Base-by-base conservation (phyloP, 2,888 invertebrate species). In the Bellardia pandia region DNA sequence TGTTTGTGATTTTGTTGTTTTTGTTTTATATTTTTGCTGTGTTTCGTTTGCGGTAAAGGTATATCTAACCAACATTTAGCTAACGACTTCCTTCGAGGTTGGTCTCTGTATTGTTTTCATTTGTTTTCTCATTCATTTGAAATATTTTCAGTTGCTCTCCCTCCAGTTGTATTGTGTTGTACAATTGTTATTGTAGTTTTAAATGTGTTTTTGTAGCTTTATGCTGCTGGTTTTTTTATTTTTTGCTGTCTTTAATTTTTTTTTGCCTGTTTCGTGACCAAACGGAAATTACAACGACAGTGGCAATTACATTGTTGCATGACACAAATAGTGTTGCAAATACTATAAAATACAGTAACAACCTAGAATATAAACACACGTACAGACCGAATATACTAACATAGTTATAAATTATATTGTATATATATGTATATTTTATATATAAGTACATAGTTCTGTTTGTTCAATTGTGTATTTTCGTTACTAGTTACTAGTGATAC, bases 231-330 rank as follows among this genome's bases (percentile, higher is more conserved):
- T 23, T 23, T 23, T 23, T 48, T 72, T 69, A 64, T 58, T 45
- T 69, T 16, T 56, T 71, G 5, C 48, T 53, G 11, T 40, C 66
- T 68, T 81, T 48, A 72, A 76, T 53, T 37, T 62, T 75, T 77
- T 51, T 66, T 80, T 86, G 85, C 76, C 68, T 79, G 76, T 76
- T 82, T 86, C 83, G 90, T 92, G 91, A 92, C 90, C 91, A 91
- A 86, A 90, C 91, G 92, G 92, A 92, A 91, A 92, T 91, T 90
- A 91, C 91, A 92, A 91, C 91, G 91, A 91, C 91, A 92, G 91
- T 91, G 91, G 91, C 92, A 92, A 92, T 92, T 92, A 92, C 92
- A 92, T 90, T 92, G 92, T 92, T 92, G 92, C 92, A 92, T 92
- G 92, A 91, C 92, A 92, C 88, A 91, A 92, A 92, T 90, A 91